Percentiles rank a stretch among this genome's conserved stretches.
Conservation (phyloP, 2,888 invertebrate genomes). For the Julus scandinavius region DNA sequence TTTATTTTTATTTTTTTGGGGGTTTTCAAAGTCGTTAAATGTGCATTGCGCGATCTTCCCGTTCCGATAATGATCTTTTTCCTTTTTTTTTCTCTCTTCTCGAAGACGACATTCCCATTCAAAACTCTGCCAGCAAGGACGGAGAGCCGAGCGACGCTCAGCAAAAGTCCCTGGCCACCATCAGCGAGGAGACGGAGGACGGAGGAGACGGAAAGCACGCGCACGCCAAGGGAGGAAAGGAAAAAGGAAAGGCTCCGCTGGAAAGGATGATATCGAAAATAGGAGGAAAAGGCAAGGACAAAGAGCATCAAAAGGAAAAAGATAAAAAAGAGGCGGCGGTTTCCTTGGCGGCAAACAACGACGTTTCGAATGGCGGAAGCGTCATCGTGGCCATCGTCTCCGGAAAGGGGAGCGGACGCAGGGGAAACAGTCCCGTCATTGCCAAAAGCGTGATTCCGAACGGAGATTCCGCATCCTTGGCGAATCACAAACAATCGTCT, state of each 20-base stretch:
- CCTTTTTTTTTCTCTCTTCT: slow-evolving; percentile 62
- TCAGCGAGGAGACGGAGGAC: slow-evolving; percentile 53
- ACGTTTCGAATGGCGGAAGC: no score
- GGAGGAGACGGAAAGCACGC: slow-evolving; percentile 9
- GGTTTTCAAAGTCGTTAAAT: background rate
- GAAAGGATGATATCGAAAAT: slow-evolving; percentile 53
- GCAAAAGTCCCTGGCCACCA: slow-evolving; percentile 52
- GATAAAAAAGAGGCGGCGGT: background rate
- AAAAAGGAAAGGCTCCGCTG: slow-evolving; percentile 52
- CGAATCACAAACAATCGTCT: background rate
- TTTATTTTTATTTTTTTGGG: no score
- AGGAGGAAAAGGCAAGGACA: slow-evolving; percentile 17
- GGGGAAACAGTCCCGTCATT: background rate
- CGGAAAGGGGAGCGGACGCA: slow-evolving; percentile 5
- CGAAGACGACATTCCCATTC: slow-evolving; percentile 93
- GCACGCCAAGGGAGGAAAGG: slow-evolving; percentile 47
- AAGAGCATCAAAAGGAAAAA: slow-evolving; percentile 26
- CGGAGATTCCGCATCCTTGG: background rate
- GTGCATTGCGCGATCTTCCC: no score
- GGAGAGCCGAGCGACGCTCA: background rate
- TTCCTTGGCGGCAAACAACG: background rate
- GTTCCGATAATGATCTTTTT: no score
- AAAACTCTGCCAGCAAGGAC: slow-evolving; percentile 66
- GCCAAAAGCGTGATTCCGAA: background rate
- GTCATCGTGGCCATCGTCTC: no score